Conservation (phyloP, 2,113 vertebrate genomes). For the Chroicocephalus ridibundus region DNA sequence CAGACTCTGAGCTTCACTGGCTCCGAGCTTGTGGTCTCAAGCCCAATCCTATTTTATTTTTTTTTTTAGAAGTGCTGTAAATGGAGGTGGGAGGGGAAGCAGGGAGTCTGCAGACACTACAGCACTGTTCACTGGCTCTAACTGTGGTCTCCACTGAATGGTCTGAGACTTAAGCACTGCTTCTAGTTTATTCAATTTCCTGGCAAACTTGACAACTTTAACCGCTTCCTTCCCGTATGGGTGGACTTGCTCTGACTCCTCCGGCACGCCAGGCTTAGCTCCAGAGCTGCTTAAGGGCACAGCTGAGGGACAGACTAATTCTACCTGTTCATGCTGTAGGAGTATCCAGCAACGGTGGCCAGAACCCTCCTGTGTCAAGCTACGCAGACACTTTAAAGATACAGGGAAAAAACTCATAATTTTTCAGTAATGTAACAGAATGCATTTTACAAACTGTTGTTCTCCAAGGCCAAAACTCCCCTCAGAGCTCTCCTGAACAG, state of each 20-base stretch:
- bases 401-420: neutral
- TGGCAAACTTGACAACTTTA: slow-evolving; percentile 19
- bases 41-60: neutral
- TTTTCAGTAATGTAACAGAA: neutral
- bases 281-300: neutral
- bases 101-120: neutral
- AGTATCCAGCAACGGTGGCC: neutral
- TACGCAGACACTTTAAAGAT: neutral
- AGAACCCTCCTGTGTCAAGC: neutral
- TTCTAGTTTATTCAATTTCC: slow-evolving; percentile 52
- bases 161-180: neutral
- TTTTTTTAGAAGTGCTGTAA: neutral
- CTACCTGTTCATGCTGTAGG: neutral
- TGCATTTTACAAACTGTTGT: neutral
- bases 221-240: slow-evolving; percentile 24
- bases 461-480: neutral
- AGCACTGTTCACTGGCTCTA: neutral
- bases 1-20: neutral
- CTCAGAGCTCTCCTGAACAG: neutral
- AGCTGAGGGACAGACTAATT: neutral
- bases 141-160: neutral
- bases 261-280: neutral
- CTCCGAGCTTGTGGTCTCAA: neutral
- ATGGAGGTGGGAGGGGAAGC: slow-evolving; percentile 23
- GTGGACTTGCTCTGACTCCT: neutral